Conservation (phyloP, 1,140 invertebrate genomes). For the Agrypnia vestita region DNA sequence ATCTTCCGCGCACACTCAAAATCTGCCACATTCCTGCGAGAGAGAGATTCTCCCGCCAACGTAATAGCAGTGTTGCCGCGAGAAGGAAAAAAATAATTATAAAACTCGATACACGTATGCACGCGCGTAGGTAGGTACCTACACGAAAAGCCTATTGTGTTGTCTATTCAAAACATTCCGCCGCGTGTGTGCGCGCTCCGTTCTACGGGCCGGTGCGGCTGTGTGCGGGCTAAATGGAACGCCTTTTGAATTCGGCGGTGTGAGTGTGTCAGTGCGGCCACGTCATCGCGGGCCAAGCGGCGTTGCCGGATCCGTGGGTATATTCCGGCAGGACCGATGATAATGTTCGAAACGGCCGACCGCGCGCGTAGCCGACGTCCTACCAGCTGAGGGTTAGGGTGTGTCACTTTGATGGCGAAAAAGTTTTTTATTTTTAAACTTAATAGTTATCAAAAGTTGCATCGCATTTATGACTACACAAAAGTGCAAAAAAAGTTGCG, state of each 20-base stretch:
- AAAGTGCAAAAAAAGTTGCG: too few species aligned
- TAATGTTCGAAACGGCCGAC: neutral
- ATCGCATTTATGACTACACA: too few species aligned
- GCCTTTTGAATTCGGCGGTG: constrained; percentile 25
- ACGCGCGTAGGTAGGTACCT: too few species aligned
- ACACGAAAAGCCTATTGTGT: constrained; percentile 31
- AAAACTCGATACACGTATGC: neutral
- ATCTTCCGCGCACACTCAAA: too few species aligned
- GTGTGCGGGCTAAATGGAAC: constrained; percentile 9
- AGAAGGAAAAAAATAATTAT: neutral
- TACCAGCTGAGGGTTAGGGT: neutral
- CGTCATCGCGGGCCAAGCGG: neutral
- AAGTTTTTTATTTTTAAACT: too few species aligned
- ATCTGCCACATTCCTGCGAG: too few species aligned
- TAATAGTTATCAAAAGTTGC: too few species aligned
- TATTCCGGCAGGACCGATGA: neutral
- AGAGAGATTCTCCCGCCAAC: neutral
- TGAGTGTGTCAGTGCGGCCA: constrained; percentile 10
- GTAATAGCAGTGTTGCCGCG: constrained; percentile 20
- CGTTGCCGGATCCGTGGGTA: neutral
- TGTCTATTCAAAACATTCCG: constrained; percentile 14
- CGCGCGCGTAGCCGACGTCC: neutral
- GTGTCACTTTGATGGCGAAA: too few species aligned
- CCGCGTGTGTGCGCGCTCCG: neutral
- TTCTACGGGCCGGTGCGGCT: neutral